Evolutionary conservation across 2,797 vertebrate species (phyloP).

Genomic region (Anolis apletophallus): DNA sequence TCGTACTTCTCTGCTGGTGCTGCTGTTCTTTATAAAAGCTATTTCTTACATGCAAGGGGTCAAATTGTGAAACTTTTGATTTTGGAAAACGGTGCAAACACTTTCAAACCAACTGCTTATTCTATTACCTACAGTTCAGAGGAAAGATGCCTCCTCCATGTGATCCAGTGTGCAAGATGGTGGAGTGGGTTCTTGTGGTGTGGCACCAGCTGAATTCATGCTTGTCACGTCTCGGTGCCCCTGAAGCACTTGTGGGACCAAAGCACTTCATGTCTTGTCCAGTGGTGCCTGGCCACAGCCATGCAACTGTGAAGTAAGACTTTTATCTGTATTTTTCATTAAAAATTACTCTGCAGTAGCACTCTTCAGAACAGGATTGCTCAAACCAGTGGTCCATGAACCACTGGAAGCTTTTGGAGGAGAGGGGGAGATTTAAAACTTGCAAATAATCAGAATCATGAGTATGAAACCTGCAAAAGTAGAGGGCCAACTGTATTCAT

Average conservation of each 20-base stretch:
- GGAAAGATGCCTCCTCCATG: constrained; percentile 79
- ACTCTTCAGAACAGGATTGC: not conserved
- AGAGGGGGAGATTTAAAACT: no score
- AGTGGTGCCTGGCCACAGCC: constrained; percentile 82
- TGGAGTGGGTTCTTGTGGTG: constrained; percentile 88
- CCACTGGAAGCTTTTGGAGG: no score
- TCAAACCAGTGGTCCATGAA: no score
- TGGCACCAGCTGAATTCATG: constrained; percentile 95
- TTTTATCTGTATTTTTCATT: constrained; percentile 33
- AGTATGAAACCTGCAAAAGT: no score
- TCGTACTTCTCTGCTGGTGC: not conserved
- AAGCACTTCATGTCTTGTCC: constrained; percentile 92
- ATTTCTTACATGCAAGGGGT: not conserved
- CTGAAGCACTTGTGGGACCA: constrained; percentile 91
- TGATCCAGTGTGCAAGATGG: constrained; percentile 81
- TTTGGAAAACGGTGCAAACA: not conserved
- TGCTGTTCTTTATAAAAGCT: not conserved
- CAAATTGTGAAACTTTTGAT: not conserved
- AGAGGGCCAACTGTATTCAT: no score
- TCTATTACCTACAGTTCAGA: constrained; percentile 77
- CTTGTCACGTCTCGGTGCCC: constrained; percentile 89
- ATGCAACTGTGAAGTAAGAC: constrained; percentile 86
- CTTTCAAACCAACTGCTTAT: constrained; percentile 7
- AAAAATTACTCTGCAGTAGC: not conserved
- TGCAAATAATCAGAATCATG: no score